phyloP scores from a whole-genome alignment of 35 echinoderm and acorn worm genomes.

The Amphiura filiformis region DNA sequence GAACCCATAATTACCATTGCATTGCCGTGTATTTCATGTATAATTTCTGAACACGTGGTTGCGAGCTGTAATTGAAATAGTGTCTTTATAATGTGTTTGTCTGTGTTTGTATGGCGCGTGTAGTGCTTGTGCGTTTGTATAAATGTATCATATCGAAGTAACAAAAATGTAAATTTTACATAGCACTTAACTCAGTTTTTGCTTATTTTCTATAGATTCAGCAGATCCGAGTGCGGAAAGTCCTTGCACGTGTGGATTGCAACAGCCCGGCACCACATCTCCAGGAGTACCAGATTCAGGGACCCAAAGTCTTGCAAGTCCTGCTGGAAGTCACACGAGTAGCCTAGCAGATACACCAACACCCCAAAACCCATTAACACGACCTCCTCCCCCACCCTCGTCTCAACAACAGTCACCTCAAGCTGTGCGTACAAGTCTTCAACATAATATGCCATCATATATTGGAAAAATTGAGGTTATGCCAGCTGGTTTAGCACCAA shows the following conservation, averaged over 20 bases:
- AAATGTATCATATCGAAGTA: no score
- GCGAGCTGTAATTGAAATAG: no score
- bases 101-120: no score
- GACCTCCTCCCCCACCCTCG: not conserved
- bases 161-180: no score
- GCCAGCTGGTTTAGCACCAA: constrained; percentile 32
- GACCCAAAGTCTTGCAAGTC: constrained; percentile 13
- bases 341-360: not conserved
- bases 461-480: constrained; percentile 36
- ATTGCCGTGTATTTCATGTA: no score
- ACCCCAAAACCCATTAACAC: not conserved
- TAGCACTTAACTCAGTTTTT: no score
- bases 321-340: constrained; percentile 2
- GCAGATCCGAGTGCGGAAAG: constrained; percentile 31
- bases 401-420: constrained; percentile 4
- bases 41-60: no score
- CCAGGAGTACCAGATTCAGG: constrained; percentile 19
- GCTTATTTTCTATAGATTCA: constrained; percentile 16
- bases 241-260: constrained; percentile 29
- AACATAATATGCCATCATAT: constrained; percentile 26
- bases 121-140: no score
- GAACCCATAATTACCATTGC: no score
- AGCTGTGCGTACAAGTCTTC: not conserved
- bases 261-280: not conserved
- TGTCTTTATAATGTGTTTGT: no score